Conservation (phyloP, 2,888 invertebrate genomes). For the Drosophila merina region DNA sequence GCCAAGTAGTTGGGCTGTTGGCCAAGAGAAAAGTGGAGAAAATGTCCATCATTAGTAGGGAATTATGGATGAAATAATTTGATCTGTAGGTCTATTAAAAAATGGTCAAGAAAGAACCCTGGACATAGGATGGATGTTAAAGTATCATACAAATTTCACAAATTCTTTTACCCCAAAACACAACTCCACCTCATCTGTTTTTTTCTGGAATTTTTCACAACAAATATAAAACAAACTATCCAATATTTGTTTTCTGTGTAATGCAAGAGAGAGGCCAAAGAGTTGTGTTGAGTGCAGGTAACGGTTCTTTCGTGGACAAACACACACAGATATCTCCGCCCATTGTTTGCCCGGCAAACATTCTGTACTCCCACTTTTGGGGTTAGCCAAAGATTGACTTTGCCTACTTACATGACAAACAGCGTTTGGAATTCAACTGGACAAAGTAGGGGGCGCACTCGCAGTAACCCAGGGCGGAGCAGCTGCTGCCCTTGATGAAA, state of each 20-base stretch:
- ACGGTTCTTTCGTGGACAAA: slow-evolving; percentile 36
- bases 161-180: too few relatives aligned
- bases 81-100: slow-evolving; percentile 7
- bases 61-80: neutral
- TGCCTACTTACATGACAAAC: slow-evolving; percentile 91
- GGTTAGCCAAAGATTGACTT: slow-evolving; percentile 71
- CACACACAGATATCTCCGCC: slow-evolving; percentile 22
- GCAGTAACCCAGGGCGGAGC: slow-evolving; percentile 87
- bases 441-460: slow-evolving; percentile 93
- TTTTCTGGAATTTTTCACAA: too few relatives aligned
- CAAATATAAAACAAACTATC: neutral
- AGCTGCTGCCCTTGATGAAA: slow-evolving; percentile 84
- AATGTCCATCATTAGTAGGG: slow-evolving; percentile 3
- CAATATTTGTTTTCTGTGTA: slow-evolving; percentile 13
- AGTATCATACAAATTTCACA: too few relatives aligned
- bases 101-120: neutral
- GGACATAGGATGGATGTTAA: too few relatives aligned
- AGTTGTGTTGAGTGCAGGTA: slow-evolving; percentile 32
- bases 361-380: slow-evolving; percentile 35
- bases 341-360: slow-evolving; percentile 41
- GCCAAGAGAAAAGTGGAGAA: slow-evolving; percentile 3
- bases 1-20: slow-evolving; percentile 84
- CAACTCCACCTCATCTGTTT: too few relatives aligned
- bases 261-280: slow-evolving; percentile 1
- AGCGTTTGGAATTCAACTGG: slow-evolving; percentile 90